A percentile compares a stretch with the other conserved stretches of the same genome.
phyloP scores from a whole-genome alignment of 2,113 vertebrate species.

The Sebastes fasciatus region DNA sequence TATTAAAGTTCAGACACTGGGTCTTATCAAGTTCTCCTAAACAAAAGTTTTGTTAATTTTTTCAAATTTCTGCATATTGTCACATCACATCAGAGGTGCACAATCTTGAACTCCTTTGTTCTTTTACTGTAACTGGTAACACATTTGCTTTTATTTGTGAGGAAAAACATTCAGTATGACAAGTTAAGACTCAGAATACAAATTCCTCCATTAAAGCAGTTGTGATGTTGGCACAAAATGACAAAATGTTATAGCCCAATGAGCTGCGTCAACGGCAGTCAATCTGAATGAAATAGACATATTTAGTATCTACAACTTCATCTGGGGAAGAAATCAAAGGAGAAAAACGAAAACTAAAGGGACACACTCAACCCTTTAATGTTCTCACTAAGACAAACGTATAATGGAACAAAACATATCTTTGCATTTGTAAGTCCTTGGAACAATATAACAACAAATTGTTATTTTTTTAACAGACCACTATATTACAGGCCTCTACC shows the following conservation, averaged over 20 bases:
- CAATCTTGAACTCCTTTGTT: neutral
- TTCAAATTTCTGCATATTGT: neutral
- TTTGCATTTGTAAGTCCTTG: too few relatives aligned
- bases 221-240: constrained; percentile 33
- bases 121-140: neutral
- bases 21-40: neutral
- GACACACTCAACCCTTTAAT: neutral
- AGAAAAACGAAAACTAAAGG: constrained; percentile 3
- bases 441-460: too few relatives aligned
- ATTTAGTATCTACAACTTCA: constrained; percentile 16
- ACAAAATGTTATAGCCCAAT: constrained; percentile 53
- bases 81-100: neutral
- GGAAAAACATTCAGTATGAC: constrained; percentile 26
- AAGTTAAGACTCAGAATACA: constrained; percentile 36
- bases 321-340: constrained; percentile 19
- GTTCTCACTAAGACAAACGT: too few relatives aligned
- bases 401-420: too few relatives aligned
- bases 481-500: too few relatives aligned
- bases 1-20: too few relatives aligned
- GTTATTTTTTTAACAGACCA: too few relatives aligned
- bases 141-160: constrained; percentile 44
- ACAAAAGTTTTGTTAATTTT: neutral
- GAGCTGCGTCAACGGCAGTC: constrained; percentile 43
- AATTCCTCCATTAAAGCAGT: constrained; percentile 46
- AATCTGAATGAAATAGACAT: constrained; percentile 34